Conservation (phyloP, 1,140 invertebrate species). For the Drosophila mojavensis region DNA sequence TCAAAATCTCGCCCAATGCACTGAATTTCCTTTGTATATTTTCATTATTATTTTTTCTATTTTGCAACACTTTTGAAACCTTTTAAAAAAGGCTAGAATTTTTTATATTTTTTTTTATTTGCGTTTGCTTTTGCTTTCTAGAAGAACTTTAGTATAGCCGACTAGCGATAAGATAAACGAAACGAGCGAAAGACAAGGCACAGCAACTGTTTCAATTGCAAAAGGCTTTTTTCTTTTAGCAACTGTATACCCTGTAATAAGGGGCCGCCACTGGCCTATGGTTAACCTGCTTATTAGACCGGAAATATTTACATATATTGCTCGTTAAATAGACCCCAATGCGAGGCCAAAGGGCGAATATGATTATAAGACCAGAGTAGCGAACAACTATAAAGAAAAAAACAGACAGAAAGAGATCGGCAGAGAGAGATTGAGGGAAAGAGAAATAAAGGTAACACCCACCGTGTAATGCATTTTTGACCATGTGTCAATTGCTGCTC, state of each 20-base stretch:
- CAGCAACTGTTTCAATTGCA: constrained; percentile 2
- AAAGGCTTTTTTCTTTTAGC: not conserved
- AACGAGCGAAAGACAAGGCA: constrained; percentile 4
- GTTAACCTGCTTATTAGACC: constrained; percentile 38
- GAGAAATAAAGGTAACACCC: constrained; percentile 30
- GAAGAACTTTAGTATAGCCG: constrained; percentile 22
- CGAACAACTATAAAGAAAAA: constrained; percentile 22
- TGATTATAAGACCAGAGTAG: constrained; percentile 19
- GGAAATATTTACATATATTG: constrained; percentile 42
- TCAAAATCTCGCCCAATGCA: too few relatives aligned
- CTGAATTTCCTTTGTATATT: not conserved
- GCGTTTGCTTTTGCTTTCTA: constrained; percentile 18
- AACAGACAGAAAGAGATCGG: not conserved
- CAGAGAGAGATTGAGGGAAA: not conserved
- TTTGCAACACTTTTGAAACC: constrained; percentile 2
- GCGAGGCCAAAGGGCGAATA: constrained; percentile 18
- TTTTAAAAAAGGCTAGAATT: constrained; percentile 4
- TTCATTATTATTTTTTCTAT: not conserved
- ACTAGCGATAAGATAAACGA: constrained; percentile 32
- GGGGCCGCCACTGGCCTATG: not conserved
- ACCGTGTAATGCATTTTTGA: constrained; percentile 53
- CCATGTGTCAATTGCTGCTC: constrained; percentile 46
- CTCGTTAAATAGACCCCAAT: not conserved
- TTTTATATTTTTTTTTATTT: not conserved
- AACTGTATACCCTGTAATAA: not conserved